A percentile compares a stretch with the other conserved stretches of the same genome.
Evolutionary conservation across 2,113 vertebrate genomes (phyloP).

Genomic region (Zootoca vivipara): DNA sequence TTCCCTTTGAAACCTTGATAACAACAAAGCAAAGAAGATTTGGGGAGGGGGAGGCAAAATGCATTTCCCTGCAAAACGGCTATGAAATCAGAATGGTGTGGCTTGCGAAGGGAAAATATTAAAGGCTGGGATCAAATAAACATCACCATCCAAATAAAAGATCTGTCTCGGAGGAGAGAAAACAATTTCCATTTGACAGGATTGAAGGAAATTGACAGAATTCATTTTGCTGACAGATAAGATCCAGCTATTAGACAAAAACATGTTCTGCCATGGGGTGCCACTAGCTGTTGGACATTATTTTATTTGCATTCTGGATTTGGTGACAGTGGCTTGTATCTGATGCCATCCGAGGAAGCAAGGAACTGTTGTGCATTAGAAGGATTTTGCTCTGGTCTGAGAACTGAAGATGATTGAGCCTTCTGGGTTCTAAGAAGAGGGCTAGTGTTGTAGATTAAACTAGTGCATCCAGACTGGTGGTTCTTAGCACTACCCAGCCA

Average conservation of each 20-base stretch:
- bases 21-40: neutral
- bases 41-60: neutral
- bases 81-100: slow-evolving; percentile 52
- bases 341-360: slow-evolving; percentile 6
- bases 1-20: slow-evolving; percentile 3
- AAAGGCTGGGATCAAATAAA: slow-evolving; percentile 62
- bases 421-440: neutral
- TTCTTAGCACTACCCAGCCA: no score
- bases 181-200: slow-evolving; percentile 65
- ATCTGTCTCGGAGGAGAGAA: slow-evolving; percentile 37
- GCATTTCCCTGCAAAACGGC: slow-evolving; percentile 32
- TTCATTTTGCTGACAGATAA: slow-evolving; percentile 60
- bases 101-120: slow-evolving; percentile 61
- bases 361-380: neutral
- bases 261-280: slow-evolving; percentile 4
- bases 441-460: neutral
- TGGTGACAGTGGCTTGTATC: slow-evolving; percentile 11
- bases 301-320: slow-evolving; percentile 15
- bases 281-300: slow-evolving; percentile 41
- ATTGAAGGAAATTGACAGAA: slow-evolving; percentile 66
- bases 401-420: neutral
- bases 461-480: no score
- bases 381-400: neutral
- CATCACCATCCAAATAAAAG: slow-evolving; percentile 67
- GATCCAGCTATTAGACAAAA: slow-evolving; percentile 49